A percentile compares a stretch with the other conserved stretches of the same genome.
Evolutionary conservation across 2,797 vertebrate genomes (phyloP).

Genomic region (Paguma larvata): DNA sequence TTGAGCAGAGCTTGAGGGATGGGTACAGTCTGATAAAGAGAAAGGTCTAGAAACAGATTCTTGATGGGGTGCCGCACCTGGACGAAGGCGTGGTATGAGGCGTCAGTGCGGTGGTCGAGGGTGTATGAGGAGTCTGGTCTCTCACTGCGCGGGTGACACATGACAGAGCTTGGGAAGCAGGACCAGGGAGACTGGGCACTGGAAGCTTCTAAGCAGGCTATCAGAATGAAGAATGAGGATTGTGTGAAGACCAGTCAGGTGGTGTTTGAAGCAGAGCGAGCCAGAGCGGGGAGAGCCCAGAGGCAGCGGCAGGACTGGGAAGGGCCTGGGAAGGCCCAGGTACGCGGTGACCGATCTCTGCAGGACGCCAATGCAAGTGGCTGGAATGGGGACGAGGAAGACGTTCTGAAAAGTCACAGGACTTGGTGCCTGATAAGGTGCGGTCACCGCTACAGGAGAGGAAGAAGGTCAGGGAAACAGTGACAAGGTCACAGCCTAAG

Average conservation of each 20-base stretch:
- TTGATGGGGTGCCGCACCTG: not conserved
- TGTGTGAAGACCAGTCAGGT: not conserved
- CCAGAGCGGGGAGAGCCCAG: not conserved
- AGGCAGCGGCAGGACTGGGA: not conserved
- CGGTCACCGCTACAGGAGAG: accelerated
- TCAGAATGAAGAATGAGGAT: not conserved
- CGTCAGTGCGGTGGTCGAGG: accelerated
- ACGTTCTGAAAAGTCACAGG: accelerated
- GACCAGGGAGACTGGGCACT: not conserved
- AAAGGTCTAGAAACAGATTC: not conserved
- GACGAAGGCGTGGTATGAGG: not conserved
- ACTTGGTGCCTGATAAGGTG: not conserved
- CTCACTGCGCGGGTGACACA: accelerated
- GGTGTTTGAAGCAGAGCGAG: not conserved
- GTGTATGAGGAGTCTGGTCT: accelerated
- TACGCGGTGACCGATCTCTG: accelerated
- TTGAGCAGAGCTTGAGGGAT: not conserved
- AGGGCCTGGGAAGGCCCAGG: not conserved
- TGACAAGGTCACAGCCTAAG: not conserved
- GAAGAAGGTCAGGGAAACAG: not conserved
- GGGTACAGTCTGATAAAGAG: not conserved
- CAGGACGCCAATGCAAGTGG: accelerated
- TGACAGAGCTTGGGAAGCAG: not conserved
- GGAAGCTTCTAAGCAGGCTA: not conserved
- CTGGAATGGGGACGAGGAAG: accelerated